A percentile compares a stretch with the other conserved stretches of the same genome.
Evolutionary conservation across 2,888 invertebrate genomes (phyloP).

Genomic region (Tipula unca): DNA sequence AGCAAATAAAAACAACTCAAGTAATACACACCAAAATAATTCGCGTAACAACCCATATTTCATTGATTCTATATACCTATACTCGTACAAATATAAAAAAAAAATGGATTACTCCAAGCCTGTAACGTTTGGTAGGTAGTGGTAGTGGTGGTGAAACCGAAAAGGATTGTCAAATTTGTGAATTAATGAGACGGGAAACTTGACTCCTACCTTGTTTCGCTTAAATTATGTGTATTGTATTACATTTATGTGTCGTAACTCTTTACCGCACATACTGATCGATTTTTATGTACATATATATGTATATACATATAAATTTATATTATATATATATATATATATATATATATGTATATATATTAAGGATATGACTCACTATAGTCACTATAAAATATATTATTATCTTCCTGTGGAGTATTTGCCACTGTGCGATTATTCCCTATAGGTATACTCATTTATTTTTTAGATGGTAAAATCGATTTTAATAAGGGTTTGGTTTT

Average conservation of each 20-base stretch:
- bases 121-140: neutral
- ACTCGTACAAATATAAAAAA: neutral
- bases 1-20: neutral
- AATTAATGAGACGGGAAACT: neutral
- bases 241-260: neutral
- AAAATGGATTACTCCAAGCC: neutral
- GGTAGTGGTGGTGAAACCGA: neutral
- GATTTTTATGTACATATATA: neutral
- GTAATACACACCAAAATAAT: neutral
- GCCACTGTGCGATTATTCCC: neutral
- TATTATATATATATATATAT: no score
- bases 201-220: neutral
- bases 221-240: neutral
- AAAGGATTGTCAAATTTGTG: neutral
- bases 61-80: neutral
- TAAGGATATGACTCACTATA: slow-evolving; percentile 3
- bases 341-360: no score
- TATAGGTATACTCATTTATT: neutral
- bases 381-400: neutral
- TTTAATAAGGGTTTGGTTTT: neutral
- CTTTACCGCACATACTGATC: neutral
- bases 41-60: neutral
- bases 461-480: neutral
- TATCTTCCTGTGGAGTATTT: neutral
- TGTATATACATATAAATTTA: no score